A percentile compares a stretch with the other conserved stretches of the same genome.
Evolutionary conservation across 2,113 vertebrate genomes (phyloP).

Genomic region (Cololabis saira): DNA sequence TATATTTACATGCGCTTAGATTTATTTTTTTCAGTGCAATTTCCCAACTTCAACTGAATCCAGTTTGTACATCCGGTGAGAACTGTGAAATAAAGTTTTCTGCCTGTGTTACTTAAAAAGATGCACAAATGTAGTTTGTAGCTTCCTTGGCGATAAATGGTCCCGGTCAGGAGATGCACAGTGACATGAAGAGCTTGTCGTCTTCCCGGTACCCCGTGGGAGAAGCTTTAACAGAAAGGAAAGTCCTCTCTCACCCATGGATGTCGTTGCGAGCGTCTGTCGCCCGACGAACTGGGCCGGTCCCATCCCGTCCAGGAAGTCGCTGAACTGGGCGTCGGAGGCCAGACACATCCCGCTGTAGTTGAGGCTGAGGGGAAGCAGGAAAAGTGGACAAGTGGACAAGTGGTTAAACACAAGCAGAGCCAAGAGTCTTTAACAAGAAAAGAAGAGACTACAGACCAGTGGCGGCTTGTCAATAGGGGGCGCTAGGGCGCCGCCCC

Average conservation of each 20-base stretch:
- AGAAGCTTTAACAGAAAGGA: background rate
- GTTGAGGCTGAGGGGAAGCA: conserved; percentile 86
- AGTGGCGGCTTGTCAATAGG: no score
- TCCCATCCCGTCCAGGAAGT: conserved; percentile 98
- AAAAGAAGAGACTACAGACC: conserved; percentile 19
- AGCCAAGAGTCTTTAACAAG: conserved; percentile 2
- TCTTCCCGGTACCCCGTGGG: background rate
- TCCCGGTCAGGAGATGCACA: no score
- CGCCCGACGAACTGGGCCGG: conserved; percentile 97
- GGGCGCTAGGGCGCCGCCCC: no score
- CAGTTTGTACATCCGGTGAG: no score
- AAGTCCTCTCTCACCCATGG: conserved; percentile 88
- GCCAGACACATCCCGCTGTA: conserved; percentile 97
- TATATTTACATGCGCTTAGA: no score
- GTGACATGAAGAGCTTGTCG: no score
- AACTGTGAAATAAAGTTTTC: no score
- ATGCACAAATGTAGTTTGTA: no score
- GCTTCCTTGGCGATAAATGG: no score
- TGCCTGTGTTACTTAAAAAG: no score
- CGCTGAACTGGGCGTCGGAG: conserved; percentile 94
- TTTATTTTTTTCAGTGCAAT: no score
- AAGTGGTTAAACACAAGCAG: conserved; percentile 8
- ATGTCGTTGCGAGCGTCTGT: conserved; percentile 97
- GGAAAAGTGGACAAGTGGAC: background rate
- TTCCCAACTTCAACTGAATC: no score